These are phyloP conservation scores for Macrobrachium rosenbergii DNA, from an alignment of 1,140 invertebrate species.

Conservation along the genomic window DNA sequence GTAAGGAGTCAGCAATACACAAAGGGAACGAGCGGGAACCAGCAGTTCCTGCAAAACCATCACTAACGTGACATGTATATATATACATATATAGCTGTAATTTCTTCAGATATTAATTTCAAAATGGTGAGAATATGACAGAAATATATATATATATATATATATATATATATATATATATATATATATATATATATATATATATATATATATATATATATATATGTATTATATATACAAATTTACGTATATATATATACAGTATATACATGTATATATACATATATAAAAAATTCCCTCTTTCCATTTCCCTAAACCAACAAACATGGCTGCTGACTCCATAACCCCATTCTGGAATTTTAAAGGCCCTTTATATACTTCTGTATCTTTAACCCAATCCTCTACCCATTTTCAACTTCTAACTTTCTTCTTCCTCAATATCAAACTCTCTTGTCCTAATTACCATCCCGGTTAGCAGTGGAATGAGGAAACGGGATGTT, in stretches of 20 bases:
- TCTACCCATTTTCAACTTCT: not conserved
- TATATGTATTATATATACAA: conserved; percentile 5
- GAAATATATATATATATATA: conserved; percentile 18
- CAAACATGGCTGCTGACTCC: not conserved
- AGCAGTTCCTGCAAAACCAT: too few species aligned
- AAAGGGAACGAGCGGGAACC: too few species aligned
- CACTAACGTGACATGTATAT: too few species aligned
- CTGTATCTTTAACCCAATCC: not conserved
- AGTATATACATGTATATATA: conserved; percentile 32
- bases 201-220: conserved; percentile 25
- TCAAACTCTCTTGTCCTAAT: not conserved
- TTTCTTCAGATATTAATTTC: too few species aligned
- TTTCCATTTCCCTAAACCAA: not conserved
- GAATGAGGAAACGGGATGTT: not conserved
- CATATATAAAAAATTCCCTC: not conserved
- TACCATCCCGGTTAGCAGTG: not conserved
- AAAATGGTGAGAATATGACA: not conserved
- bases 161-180: conserved; percentile 25
- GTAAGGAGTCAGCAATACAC: too few species aligned
- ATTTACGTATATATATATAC: conserved; percentile 18
- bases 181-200: conserved; percentile 27
- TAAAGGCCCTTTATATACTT: not conserved
- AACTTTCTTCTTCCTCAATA: not conserved
- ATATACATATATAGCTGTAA: not conserved
- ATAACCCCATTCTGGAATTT: too few species aligned